Evolutionary conservation across 2,888 invertebrate species (phyloP), one percentile per base, ranked within the genome.

Genomic region (Chrysolina americana): DNA sequence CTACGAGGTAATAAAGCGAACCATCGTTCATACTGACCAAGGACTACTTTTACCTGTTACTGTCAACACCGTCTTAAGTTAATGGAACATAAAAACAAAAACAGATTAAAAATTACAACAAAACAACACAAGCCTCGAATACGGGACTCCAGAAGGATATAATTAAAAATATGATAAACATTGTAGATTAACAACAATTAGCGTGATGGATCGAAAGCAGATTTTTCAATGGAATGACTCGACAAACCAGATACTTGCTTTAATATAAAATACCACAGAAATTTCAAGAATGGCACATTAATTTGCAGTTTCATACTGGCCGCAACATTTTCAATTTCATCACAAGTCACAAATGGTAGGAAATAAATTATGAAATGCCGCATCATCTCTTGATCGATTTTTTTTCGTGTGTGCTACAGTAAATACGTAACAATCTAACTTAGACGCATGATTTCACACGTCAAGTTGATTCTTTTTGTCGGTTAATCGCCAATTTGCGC

Each of bases 181-280:
- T 83, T 80, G 81, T 80, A 80, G 81, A 80, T 82, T 82, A 84
- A 85, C 84, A 86, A 86, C 84, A 85, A 83, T 47, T 59, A 13
- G 48, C 23, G 50, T 48, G 71, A 44, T 59, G 65, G 41, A 70
- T 41, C 41, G 28, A 36, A 41, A 53, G 17, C 23, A 53, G 21
- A 41, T 64, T 21, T 28, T 17, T 13, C 21, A 41, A 64, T 70
- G 41, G 36, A 63, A 63, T 50, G 59, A 23, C n/a, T 15, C 2
- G 36, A 15, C 36, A 9, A n/a, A 59, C 10, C 9, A 28, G n/a
- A 59, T 15, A 2, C 6, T 8, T 6, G 8, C 28, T 3, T 28
- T 5, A 2, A 28, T 2, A 2, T 3, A 28, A 28, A 28, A 19
- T 19, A 10, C 19, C 10, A 11, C 53, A 11, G 2, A 19, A 19